Base-by-base conservation (phyloP, 92 coral and sea anemone species). In the Galaxea fascicularis region DNA sequence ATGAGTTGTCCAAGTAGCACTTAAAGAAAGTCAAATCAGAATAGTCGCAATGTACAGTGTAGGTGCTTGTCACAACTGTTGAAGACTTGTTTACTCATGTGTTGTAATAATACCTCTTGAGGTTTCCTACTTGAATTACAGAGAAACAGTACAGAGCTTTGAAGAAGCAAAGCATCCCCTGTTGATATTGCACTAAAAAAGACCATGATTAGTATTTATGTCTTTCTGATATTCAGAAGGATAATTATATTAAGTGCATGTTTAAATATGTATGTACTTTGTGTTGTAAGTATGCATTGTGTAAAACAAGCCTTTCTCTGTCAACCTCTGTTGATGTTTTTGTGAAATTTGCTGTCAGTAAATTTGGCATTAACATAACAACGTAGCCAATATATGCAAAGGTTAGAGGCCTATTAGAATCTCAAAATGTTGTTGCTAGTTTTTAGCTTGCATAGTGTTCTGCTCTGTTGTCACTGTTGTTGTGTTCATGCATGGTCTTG, bases 201-300 rank as follows among this genome's bases (percentile, higher is more conserved):
- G 69, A 70, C 10, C 45, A 70, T n/a, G n/a, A n/a, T 49, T 10
- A 56, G 86, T 82, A 82, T 82, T 82, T 70, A 70, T 54, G 56
- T 8, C 71, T 82, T 81, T 71, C 86, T 82, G 86, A 82, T 58
- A 82, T 82, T 82, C 86, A 82, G 86, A 60, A 58, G 54, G 78
- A 51, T 46, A 51, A 62, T n/a, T n/a, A n/a, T 44, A 47, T 21
- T 70, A n/a, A n/a, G 74, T 65, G 31, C 62, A 46, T 20, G 74
- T 79, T 21, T 64, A 10, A 12, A 12, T 79, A 46, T 58, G 44
- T 12, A 49, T 21, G 27, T 63, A 30, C 20, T 26, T 56, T 44
- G 28, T 78, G 45, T 45, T 41, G 73, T 49, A 41, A 59, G 84
- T 52, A 25, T 71, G 16, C 52, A 35, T 35, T 35, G 41, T 41